Evolutionary conservation across 2,797 vertebrate genomes (phyloP).

Genomic region (Helostoma temminkii): DNA sequence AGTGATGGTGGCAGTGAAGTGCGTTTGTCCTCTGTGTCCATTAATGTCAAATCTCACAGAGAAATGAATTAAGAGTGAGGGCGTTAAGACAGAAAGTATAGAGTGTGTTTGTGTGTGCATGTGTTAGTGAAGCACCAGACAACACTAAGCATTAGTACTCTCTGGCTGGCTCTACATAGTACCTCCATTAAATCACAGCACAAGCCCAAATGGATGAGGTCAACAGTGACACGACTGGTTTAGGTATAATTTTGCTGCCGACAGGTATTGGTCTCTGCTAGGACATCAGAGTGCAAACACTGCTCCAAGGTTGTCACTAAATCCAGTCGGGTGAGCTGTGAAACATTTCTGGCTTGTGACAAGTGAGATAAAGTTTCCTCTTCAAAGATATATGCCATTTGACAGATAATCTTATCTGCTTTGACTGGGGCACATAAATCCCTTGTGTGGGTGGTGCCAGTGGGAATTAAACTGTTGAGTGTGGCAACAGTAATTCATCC

Average conservation of each 20-base stretch:
- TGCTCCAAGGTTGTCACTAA: slow-evolving; percentile 42
- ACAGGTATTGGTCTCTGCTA: slow-evolving; percentile 32
- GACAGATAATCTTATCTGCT: slow-evolving; percentile 52
- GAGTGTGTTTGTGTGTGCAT: slow-evolving; percentile 8
- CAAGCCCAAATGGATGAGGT: slow-evolving; percentile 50
- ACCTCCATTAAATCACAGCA: slow-evolving; percentile 59
- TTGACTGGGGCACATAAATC: slow-evolving; percentile 36
- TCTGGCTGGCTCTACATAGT: slow-evolving; percentile 20
- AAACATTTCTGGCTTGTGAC: slow-evolving; percentile 39
- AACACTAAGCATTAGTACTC: slow-evolving; percentile 34
- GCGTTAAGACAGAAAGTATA: slow-evolving; percentile 23
- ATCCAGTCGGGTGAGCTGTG: slow-evolving; percentile 38
- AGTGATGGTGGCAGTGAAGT: slow-evolving; percentile 43
- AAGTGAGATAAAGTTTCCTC: slow-evolving; percentile 47
- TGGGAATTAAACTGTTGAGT: slow-evolving; percentile 37
- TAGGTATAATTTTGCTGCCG: slow-evolving; percentile 46
- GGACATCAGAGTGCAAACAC: slow-evolving; percentile 43
- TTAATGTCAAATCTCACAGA: slow-evolving; percentile 65
- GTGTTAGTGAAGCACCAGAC: slow-evolving; percentile 12
- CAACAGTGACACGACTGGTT: slow-evolving; percentile 43
- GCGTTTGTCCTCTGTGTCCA: slow-evolving; percentile 66
- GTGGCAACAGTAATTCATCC: slow-evolving; percentile 31
- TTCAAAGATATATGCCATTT: slow-evolving; percentile 38
- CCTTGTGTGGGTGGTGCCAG: slow-evolving; percentile 21
- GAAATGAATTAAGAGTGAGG: slow-evolving; percentile 56